Evolutionary conservation across 2,797 vertebrate genomes (phyloP).

Genomic region (Sparidentex hasta): DNA sequence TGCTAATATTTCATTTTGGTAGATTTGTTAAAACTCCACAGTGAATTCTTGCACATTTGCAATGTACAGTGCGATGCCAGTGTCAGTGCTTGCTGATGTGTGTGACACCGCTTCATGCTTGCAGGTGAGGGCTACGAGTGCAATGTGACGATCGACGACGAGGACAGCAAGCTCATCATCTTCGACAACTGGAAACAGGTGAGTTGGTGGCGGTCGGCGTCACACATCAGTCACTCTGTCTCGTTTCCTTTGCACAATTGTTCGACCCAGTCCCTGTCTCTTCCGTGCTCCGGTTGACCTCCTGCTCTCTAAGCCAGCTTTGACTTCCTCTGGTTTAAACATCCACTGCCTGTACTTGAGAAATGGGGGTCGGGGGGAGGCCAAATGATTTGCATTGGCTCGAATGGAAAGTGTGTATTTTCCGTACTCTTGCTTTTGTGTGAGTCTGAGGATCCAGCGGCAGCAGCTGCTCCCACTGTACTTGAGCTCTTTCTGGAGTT

Average conservation of each 20-base stretch:
- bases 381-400: conserved; percentile 27
- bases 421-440: conserved; percentile 7
- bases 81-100: conserved; percentile 11
- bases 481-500: conserved; percentile 29
- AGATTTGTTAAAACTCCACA: not conserved
- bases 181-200: conserved; percentile 96
- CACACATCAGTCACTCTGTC: not conserved
- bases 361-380: not conserved
- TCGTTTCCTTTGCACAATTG: not conserved
- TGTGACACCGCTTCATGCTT: conserved; percentile 27
- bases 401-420: conserved; percentile 21
- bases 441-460: conserved; percentile 8
- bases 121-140: conserved; percentile 92
- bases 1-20: conserved; percentile 2
- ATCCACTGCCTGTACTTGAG: not conserved
- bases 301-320: not conserved
- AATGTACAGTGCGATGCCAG: too few relatives aligned
- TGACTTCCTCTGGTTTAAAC: not conserved
- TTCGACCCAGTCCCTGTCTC: not conserved
- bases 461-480: conserved; percentile 23
- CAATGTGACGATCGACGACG: conserved; percentile 90
- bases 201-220: conserved; percentile 50
- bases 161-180: conserved; percentile 90
- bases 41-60: not conserved
- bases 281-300: not conserved